A percentile compares a stretch with the other conserved stretches of the same genome.
Conservation (phyloP, 2,888 invertebrate genomes). For the Boloria selene region DNA sequence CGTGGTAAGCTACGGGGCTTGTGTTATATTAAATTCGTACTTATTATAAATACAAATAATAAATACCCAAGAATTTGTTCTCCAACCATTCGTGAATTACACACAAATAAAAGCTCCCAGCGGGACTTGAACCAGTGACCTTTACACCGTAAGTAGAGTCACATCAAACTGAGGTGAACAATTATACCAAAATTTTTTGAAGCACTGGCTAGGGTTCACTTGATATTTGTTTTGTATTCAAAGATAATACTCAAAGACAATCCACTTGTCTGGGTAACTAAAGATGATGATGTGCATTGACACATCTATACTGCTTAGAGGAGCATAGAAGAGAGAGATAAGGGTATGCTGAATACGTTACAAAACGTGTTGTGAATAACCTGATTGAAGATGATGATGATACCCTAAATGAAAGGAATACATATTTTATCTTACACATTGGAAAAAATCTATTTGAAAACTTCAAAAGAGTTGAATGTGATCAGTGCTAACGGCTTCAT, state of each 20-base stretch:
- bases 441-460: constrained; percentile 44
- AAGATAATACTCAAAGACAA: constrained; percentile 38
- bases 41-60: too few relatives aligned
- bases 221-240: constrained; percentile 46
- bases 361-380: constrained; percentile 50
- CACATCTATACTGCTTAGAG: constrained; percentile 57
- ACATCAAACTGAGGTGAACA: too few relatives aligned
- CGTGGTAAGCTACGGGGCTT: too few relatives aligned
- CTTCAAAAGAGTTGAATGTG: constrained; percentile 40
- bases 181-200: constrained; percentile 36
- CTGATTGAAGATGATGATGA: too few relatives aligned
- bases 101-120: too few relatives aligned
- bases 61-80: too few relatives aligned
- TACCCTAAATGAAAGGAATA: too few relatives aligned
- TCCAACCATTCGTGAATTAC: too few relatives aligned
- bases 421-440: constrained; percentile 44
- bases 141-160: too few relatives aligned
- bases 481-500: constrained; percentile 40
- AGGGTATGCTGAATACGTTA: constrained; percentile 55
- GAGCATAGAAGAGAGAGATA: constrained; percentile 53
- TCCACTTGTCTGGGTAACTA: constrained; percentile 53
- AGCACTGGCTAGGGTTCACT: constrained; percentile 39
- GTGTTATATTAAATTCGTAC: too few relatives aligned
- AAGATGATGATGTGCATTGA: constrained; percentile 51
- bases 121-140: too few relatives aligned